Conservation (phyloP, 2,888 invertebrate genomes). For the Eupithecia insigniata region DNA sequence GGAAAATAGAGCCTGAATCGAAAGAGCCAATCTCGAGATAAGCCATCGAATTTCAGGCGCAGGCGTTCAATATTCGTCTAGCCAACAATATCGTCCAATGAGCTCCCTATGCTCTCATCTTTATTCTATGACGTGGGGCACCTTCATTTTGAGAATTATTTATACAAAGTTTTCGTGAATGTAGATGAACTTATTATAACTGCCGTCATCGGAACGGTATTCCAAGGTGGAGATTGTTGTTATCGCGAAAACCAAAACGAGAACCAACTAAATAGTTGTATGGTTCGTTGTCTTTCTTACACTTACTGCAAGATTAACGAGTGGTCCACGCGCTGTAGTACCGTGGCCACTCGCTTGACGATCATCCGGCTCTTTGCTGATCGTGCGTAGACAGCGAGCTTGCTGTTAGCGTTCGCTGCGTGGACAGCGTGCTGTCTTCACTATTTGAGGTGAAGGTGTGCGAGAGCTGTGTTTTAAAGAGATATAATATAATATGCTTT, state of each 20-base stretch:
- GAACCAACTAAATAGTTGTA: not conserved
- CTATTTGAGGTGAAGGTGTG: no score
- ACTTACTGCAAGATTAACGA: no score
- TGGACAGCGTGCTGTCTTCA: no score
- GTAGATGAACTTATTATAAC: not conserved
- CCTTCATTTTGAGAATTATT: constrained; percentile 69
- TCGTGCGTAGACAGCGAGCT: no score
- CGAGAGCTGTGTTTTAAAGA: no score
- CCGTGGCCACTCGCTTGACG: no score
- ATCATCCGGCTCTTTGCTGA: no score
- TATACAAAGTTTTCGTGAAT: constrained; percentile 50
- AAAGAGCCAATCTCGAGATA: constrained; percentile 56
- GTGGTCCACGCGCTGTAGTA: no score
- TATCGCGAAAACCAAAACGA: not conserved
- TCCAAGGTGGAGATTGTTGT: not conserved
- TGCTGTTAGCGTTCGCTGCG: no score
- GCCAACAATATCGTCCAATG: constrained; percentile 59
- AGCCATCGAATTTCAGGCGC: constrained; percentile 59
- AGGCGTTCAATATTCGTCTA: constrained; percentile 54
- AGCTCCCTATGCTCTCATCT: constrained; percentile 76
- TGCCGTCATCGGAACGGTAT: not conserved
- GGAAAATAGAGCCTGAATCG: constrained; percentile 37
- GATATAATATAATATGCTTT: no score
- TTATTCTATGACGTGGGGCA: constrained; percentile 71
- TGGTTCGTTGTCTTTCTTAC: not conserved